Evolutionary conservation across 2,888 invertebrate species (phyloP), one percentile per base, ranked within the genome.

Genomic region (Orthosia incerta): DNA sequence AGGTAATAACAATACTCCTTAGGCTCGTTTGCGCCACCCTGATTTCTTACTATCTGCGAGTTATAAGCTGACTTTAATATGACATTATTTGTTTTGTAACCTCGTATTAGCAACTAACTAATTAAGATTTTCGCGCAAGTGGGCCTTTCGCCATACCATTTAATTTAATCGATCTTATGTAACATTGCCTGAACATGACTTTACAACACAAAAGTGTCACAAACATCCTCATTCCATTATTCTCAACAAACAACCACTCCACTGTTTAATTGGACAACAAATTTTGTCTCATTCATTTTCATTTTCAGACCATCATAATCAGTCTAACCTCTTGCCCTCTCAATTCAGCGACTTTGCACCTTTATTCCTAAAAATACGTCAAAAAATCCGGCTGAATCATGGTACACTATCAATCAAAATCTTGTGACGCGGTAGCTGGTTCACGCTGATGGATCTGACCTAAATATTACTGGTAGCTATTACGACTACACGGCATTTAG

Each of bases 371-470:
- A 78, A 77, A 83, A 77, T 71, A 59, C 51, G 48, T 53, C 11
- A 39, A 81, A 76, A 83, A 83, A 78, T 66, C 73, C 20, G 1
- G 77, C 76, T 65, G 57, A 71, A 74, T 88, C 87, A 86, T 74
- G 64, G 70, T 12, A 15, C 46, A 46, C 66, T 69, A 87, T 88
- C 87, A 82, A 88, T 87, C 87, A 88, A 76, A 71, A 67, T 69
- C 75, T 79, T 83, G 72, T 71, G 87, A 84, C 88, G 76, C 72
- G 50, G 73, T 71, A 62, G 78, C 69, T 65, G 53, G 68, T 69
- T 64, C 57, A 48, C 61, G 55, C 66, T 88, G 87, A 87, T 87
- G 85, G 80, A 85, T 86, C 69, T 70, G 85, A 87, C 87, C 87
- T 80, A 84, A 82, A 87, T 87, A 85, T 83, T 79, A 78, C 79